Evolutionary conservation across 1,140 invertebrate species (phyloP), one percentile per base, ranked within the genome.

Genomic region (Cherax destructor): DNA sequence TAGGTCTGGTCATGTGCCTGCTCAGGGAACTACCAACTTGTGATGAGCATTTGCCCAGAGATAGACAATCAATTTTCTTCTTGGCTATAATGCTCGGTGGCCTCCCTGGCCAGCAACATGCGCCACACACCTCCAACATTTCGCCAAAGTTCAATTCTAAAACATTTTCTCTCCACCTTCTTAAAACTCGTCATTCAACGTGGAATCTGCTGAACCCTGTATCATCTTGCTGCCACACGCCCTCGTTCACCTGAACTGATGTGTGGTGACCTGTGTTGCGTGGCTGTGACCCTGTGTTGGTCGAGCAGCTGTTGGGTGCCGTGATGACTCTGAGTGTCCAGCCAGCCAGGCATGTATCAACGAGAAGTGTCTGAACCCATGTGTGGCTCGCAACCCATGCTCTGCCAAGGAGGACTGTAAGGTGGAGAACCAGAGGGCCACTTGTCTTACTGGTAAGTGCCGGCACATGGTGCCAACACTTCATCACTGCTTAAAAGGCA

Each of bases 351-450:
- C 97, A 72, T 98, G 98, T 94, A 95, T 97, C 91, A 96, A 96
- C 94, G 95, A 96, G 7, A 95, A 96, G 87, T 98, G 98, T 93
- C 95, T 96, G 65, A 97, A 97, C 94, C 97, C 94, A 16, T 94
- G 94, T 78, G 81, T 93, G 41, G 89, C 83, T 6, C 91, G 91
- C 13, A 93, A 94, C 89, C 93, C 97, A 2, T 98, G 97, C 93
- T 94, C 95, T 24, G 94, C 94, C 65, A 94, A 95, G 50, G 95
- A 97, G 91, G 96, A 97, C 77, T 98, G 97, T 94, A 96, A 96
- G 92, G 97, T 97, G 47, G 95, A 97, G 92, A 95, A 97, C 93
- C 97, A 98, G 94, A 96, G 97, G 94, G 96, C 97, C 49, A 96
- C 97, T 83, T 98, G 97, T 93, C 95, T 97, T 41, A 96, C 96